These are phyloP conservation scores for Ostrea denselamellosa DNA, from an alignment of 1,140 invertebrate species.

Conservation along the genomic window DNA sequence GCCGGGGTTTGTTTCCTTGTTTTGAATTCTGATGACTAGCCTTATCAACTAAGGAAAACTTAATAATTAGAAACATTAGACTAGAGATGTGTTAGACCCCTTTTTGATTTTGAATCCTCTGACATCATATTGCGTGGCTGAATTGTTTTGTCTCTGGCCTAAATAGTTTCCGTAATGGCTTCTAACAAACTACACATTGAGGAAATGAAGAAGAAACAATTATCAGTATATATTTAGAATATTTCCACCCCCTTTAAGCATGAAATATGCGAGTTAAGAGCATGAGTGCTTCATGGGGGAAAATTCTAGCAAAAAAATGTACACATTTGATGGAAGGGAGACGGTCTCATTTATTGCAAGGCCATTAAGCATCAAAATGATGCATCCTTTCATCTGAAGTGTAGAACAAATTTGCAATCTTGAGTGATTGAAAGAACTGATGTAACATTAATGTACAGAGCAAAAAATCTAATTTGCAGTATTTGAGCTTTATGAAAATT, in stretches of 20 bases:
- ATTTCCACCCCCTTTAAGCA: slow-evolving; percentile 28
- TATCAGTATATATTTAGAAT: slow-evolving; percentile 24
- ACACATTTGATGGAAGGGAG: slow-evolving; percentile 6
- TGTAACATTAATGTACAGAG: slow-evolving; percentile 3
- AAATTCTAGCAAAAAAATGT: neutral
- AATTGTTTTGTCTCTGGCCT: slow-evolving; percentile 25
- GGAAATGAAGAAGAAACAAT: slow-evolving; percentile 34
- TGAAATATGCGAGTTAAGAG: neutral
- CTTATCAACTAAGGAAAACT: slow-evolving; percentile 18
- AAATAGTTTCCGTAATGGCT: slow-evolving; percentile 20
- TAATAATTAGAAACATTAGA: slow-evolving; percentile 31
- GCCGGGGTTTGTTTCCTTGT: neutral
- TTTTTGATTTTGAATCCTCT: slow-evolving; percentile 10
- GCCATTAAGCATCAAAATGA: neutral
- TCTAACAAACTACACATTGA: slow-evolving; percentile 19
- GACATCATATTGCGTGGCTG: slow-evolving; percentile 33
- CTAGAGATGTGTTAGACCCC: neutral
- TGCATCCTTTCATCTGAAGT: slow-evolving; percentile 7
- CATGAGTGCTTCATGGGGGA: slow-evolving; percentile 7
- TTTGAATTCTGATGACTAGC: neutral
- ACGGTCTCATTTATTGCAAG: neutral
- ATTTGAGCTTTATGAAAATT: slow-evolving; percentile 17
- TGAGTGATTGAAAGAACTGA: slow-evolving; percentile 22
- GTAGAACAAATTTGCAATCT: slow-evolving; percentile 9
- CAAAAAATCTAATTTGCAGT: slow-evolving; percentile 19